Base-by-base conservation (phyloP, 2,888 invertebrate species). In the Leucoma salicis region DNA sequence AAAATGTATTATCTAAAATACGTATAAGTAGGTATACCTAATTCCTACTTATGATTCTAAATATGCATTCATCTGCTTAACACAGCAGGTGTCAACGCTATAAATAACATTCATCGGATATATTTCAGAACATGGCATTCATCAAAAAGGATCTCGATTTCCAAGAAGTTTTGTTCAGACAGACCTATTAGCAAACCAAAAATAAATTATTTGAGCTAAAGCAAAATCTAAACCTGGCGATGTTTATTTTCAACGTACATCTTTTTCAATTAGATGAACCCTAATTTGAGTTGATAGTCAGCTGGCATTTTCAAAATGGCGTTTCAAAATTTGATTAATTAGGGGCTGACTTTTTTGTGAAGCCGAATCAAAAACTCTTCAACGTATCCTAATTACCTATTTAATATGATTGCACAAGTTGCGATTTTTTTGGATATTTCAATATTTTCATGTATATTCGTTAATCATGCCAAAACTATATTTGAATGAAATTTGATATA, bases 181-280 rank as follows among this genome's bases (percentile, higher is more conserved):
- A 36, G 35, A 50, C 46, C 24, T 42, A 46, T 42, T 47, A 14
- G 14, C 29, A 29, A 31, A 42, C n/a, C n/a, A 42, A 39, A 24
- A 45, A 44, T 48, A 48, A 39, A 31, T 37, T 35, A 27, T 18
- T 31, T 42, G n/a, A 21, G 40, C 39, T n/a, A 31, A 27, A 7
- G n/a, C 40, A 55, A 41, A 51, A 47, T 44, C 12, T 8, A 12
- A 10, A 36, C 6, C 8, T 27, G 13, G 14, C 25, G 33, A 27
- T 51, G 44, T 65, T 59, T 61, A 60, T 68, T 66, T 66, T 61
- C 61, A 48, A 41, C 39, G 35, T 46, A 57, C 49, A 59, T 57
- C 58, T 56, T 64, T 68, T 71, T 70, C 61, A 72, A 72, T 74
- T 70, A 61, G 54, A 55, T 44, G 12, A 42, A 46, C 52, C 39